A percentile compares a stretch with the other conserved stretches of the same genome.
Evolutionary conservation across 2,113 vertebrate species (phyloP).

Genomic region (Melanerpes formicivorus): DNA sequence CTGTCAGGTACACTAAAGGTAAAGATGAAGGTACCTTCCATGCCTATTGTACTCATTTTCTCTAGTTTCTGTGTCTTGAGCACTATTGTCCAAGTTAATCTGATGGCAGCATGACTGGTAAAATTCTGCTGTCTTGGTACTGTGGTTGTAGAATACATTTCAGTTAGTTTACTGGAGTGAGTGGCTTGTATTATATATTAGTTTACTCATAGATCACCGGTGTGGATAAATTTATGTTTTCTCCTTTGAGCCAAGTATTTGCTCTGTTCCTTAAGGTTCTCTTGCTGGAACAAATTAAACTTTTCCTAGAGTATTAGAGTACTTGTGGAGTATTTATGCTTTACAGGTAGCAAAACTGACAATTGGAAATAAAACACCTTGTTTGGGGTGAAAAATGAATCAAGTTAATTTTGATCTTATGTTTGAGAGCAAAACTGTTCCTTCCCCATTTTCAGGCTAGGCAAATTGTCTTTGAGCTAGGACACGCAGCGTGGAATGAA

Average conservation of each 20-base stretch:
- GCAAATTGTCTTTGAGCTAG: neutral
- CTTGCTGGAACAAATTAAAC: neutral
- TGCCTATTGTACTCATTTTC: neutral
- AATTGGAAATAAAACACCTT: neutral
- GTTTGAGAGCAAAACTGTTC: neutral
- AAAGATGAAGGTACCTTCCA: neutral
- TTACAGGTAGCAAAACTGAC: neutral
- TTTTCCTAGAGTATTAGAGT: neutral
- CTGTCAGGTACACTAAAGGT: neutral
- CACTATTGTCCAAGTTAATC: neutral
- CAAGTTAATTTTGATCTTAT: neutral
- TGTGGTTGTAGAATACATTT: neutral
- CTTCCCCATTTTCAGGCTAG: neutral
- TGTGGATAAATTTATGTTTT: neutral
- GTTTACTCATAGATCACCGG: neutral
- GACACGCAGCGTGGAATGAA: neutral
- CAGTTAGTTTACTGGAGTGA: neutral
- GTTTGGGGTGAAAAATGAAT: neutral
- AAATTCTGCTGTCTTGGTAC: neutral
- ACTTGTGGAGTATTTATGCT: neutral
- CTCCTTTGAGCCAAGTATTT: neutral
- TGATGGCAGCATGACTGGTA: neutral
- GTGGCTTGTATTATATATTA: neutral
- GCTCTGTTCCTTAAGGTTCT: neutral
- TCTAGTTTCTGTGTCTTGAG: neutral